Percentiles rank a stretch among this genome's conserved stretches.
Conservation (phyloP, 2,888 invertebrate genomes). For the Pegoplata infirma region DNA sequence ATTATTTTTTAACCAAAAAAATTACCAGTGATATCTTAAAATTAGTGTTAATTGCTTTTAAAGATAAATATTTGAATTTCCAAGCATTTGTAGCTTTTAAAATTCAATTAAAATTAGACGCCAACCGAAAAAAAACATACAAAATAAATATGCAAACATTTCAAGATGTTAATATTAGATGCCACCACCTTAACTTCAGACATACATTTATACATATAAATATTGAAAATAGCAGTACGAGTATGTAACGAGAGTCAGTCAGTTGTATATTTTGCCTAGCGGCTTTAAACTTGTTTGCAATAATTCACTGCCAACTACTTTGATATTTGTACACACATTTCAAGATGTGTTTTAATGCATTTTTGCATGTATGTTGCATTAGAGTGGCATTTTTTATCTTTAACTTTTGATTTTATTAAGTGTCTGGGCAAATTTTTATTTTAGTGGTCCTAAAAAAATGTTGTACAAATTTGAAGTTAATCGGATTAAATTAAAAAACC, state of each 20-base stretch:
- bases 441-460: too few relatives aligned
- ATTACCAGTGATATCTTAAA: constrained; percentile 30
- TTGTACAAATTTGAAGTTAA: too few relatives aligned
- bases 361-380: too few relatives aligned
- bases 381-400: too few relatives aligned
- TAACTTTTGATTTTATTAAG: neutral
- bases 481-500: too few relatives aligned
- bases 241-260: neutral
- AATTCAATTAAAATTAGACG: constrained; percentile 8
- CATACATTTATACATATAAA: too few relatives aligned
- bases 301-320: constrained; percentile 74
- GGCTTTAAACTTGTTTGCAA: constrained; percentile 76
- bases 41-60: constrained; percentile 74
- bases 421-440: too few relatives aligned
- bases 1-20: too few relatives aligned
- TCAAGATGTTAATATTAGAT: constrained; percentile 4
- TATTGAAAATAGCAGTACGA: too few relatives aligned
- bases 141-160: constrained; percentile 6
- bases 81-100: neutral
- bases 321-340: constrained; percentile 62
- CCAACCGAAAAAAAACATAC: neutral
- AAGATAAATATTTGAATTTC: constrained; percentile 49
- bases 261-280: constrained; percentile 70
- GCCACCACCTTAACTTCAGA: constrained; percentile 21
- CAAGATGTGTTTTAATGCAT: neutral